Evolutionary conservation across 1,140 invertebrate species (phyloP).

Genomic region (Neodiprion lecontei): DNA sequence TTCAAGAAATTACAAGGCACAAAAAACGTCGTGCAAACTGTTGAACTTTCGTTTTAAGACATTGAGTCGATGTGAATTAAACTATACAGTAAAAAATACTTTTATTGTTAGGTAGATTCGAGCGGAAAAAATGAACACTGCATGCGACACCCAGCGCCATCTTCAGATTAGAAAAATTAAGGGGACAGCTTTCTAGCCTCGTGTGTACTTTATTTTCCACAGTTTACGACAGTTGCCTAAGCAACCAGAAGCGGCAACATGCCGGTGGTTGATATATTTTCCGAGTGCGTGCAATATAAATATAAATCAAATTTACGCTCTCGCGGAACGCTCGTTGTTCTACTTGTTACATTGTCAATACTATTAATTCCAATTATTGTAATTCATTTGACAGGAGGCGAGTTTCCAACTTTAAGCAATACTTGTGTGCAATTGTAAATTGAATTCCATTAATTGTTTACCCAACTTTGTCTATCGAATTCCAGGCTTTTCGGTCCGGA

Average conservation of each 20-base stretch:
- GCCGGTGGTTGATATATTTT: slow-evolving; percentile 51
- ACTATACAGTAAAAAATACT: too few relatives aligned
- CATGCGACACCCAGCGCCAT: too few relatives aligned
- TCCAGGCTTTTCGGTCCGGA: slow-evolving; percentile 53
- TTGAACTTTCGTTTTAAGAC: too few relatives aligned
- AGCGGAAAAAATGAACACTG: too few relatives aligned
- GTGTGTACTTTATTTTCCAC: too few relatives aligned
- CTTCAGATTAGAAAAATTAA: too few relatives aligned
- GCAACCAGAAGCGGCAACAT: slow-evolving; percentile 25
- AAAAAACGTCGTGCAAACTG: too few relatives aligned
- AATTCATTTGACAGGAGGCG: slow-evolving; percentile 53
- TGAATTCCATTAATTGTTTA: neutral
- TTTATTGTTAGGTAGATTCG: too few relatives aligned
- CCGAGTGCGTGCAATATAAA: slow-evolving; percentile 50
- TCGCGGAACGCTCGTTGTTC: slow-evolving; percentile 43
- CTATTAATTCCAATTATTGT: slow-evolving; percentile 49
- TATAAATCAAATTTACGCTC: slow-evolving; percentile 49
- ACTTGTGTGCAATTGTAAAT: neutral
- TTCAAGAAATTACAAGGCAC: too few relatives aligned
- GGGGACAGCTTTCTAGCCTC: too few relatives aligned
- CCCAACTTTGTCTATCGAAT: neutral
- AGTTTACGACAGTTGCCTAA: neutral
- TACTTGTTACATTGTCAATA: slow-evolving; percentile 36
- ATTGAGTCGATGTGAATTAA: too few relatives aligned
- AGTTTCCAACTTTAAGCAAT: slow-evolving; percentile 12